Base-by-base conservation (phyloP, 2,113 vertebrate species). In the Coturnix japonica region DNA sequence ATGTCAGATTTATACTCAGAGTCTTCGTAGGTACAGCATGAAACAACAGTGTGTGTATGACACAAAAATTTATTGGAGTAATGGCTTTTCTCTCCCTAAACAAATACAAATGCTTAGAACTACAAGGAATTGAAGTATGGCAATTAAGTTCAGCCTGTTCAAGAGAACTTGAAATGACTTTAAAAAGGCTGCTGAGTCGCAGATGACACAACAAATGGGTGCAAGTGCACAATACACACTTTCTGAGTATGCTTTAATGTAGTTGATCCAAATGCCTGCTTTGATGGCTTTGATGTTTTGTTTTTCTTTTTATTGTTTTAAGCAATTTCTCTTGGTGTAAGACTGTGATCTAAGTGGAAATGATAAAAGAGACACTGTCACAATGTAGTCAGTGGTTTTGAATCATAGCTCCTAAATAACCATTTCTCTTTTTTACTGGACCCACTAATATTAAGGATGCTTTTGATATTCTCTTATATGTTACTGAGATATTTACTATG, bases 361-460 rank as follows among this genome's bases (percentile, higher is more conserved):
- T 67, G 69, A 96, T 96, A 96, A 95, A 96, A 85, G 59, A 94
- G 46, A 81, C 91, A 70, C 92, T 96, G 81, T 95, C 90, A 83
- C 28, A 70, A 11, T 10, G 74, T 71, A 95, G 60, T 60, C 91
- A 87, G 44, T 59, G 67, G 79, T 46, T 96, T 77, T 93, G 87
- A 90, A 81, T 93, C 93, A 88, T 79, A 91, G 43, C 56, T 33
- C 35, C 74, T 78, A 25, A 76, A 79, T 87, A 86, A 88, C 53
- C 91, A 59, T 91, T 93, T 76, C 77, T 85, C 19, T 91, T 71
- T 87, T 91, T 72, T 53, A 30, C 44, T 85, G 85, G 70, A 46
- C 26, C 43, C 65, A 28, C 51, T 95, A 80, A 76, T 28, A 64
- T 30, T 51, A 73, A 85, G 43, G 59, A 74, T 92, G 82, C 5